Evolutionary conservation across 2,113 vertebrate genomes (phyloP), one percentile per base, ranked within the genome.

Genomic region (Anarrhichthys ocellatus): DNA sequence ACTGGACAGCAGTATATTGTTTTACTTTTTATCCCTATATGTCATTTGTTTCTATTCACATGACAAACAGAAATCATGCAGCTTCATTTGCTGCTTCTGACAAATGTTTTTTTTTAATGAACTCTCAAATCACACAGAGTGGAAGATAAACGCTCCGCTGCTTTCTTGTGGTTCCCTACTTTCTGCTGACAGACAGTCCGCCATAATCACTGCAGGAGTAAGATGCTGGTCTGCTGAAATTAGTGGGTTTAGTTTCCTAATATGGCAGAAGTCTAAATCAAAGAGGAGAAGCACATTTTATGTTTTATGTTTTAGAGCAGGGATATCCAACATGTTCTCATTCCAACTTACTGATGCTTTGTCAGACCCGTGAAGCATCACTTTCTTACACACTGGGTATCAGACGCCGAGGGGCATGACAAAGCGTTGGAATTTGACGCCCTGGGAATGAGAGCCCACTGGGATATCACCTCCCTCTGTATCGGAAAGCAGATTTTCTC

Each of bases 131-230:
- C 50, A 65, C 48, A 20, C 48, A 22, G 9, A 81, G 34, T 8
- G 27, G 13, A 77, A 34, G 34, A 66, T 27, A 54, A 65, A 62
- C 14, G 58, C 83, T 73, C 38, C 82, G 17, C 77, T 76, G 61
- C 78, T 72, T 74, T 76, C 71, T 73, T 72, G 79, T 82, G 69
- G 67, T 73, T 44, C 61, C 81, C 34, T 17, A 34, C 36, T 66
- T 52, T 27, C 38, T 36, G 24, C 52, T 74, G 72, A 73, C 68
- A 34, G 50, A 29, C 56, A 38, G 46, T 52, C 54, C 46, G 40
- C 65, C 48, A 58, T 22, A 17, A 9, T 70, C 68, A 52, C 46
- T 76, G 71, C 68, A 69, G 34, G 44, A 52, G 34, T 8, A 15
- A 59, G 38, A 82, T 18, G 20, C 38, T 76, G 71, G 29, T 64